A percentile compares a stretch with the other conserved stretches of the same genome.
These are phyloP conservation scores for Lagocephalus sceleratus DNA, from an alignment of 2,797 vertebrate genomes.

Conservation along the genomic window DNA sequence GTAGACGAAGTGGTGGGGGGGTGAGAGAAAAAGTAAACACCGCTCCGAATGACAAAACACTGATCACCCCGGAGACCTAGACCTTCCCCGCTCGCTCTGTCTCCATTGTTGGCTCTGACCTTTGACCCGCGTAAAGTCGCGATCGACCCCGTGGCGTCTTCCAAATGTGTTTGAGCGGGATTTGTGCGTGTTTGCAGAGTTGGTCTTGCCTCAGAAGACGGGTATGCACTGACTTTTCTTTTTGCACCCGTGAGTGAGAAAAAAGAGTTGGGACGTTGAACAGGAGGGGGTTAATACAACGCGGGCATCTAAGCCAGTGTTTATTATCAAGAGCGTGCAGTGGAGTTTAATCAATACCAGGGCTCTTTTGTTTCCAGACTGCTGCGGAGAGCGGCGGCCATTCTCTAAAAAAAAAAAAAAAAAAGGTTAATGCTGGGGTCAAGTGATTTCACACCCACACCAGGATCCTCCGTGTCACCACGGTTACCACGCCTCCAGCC, in stretches of 20 bases:
- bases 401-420: constrained; percentile 77
- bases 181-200: constrained; percentile 14
- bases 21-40: constrained; percentile 86
- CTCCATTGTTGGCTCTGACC: constrained; percentile 60
- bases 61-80: constrained; percentile 80
- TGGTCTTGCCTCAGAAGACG: not conserved
- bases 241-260: constrained; percentile 8
- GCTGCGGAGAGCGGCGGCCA: constrained; percentile 88
- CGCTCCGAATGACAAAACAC: constrained; percentile 89
- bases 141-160: constrained; percentile 31
- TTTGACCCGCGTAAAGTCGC: constrained; percentile 50
- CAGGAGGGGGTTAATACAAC: constrained; percentile 46
- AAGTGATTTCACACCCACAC: constrained; percentile 99
- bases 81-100: constrained; percentile 55
- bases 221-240: constrained; percentile 18
- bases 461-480: constrained; percentile 87
- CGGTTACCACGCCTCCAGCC: constrained; percentile 88
- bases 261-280: constrained; percentile 17
- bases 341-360: constrained; percentile 96
- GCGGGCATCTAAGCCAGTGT: constrained; percentile 82
- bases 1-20: constrained; percentile 74
- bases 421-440: constrained; percentile 98
- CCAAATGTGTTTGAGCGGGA: constrained; percentile 13
- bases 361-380: constrained; percentile 88
- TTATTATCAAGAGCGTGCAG: constrained; percentile 92